Evolutionary conservation across 2,797 vertebrate genomes (phyloP), one percentile per base, ranked within the genome.

Genomic region (Leucoraja ocellata): DNA sequence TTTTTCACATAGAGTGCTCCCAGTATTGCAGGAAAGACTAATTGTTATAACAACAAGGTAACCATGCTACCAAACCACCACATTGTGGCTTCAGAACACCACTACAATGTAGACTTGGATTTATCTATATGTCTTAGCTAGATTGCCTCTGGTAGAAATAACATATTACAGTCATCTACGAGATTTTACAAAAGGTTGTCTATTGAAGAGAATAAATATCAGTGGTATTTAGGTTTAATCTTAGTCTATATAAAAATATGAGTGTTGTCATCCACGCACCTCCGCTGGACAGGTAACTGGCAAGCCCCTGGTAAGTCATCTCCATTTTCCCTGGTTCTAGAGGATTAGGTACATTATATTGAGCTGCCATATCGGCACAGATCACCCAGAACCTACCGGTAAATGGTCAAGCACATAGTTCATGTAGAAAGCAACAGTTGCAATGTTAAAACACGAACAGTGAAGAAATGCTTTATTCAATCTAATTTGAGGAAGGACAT

Each of bases 231-330:
- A 91, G 11, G 1, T 39, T 91, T 73, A 46, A 91, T 74, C 28
- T 4, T 61, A 10, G 63, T 4, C 28, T 65, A 86, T 88, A 28
- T 93, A 65, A 93, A 93, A 46, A 10, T 65, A 68, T 16, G 11
- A 83, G 25, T n/a, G 28, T 36, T 91, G 8, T 63, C 0, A 25
- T 73, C 13, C 63, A 93, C 97, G 96, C 92, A 98, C 98, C 98
- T 96, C 98, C 98, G 0, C 98, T 98, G 94, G 98, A 98, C 95
- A 99, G 96, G 95, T 98, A 98, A 96, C 98, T 99, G 93, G 98
- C 98, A 95, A 99, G 95, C 61, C 98, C 98, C 95, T 98, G 98
- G 95, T 98, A 99, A 94, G 97, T 98, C 98, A 99, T 99, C 95
- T 98, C 98, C 98, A 98, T 98, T 95, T 99, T 99, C 93, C 97